These are phyloP conservation scores for Petrocephalus microphthalmus DNA, from an alignment of 2,113 vertebrate genomes.

Conservation along the genomic window DNA sequence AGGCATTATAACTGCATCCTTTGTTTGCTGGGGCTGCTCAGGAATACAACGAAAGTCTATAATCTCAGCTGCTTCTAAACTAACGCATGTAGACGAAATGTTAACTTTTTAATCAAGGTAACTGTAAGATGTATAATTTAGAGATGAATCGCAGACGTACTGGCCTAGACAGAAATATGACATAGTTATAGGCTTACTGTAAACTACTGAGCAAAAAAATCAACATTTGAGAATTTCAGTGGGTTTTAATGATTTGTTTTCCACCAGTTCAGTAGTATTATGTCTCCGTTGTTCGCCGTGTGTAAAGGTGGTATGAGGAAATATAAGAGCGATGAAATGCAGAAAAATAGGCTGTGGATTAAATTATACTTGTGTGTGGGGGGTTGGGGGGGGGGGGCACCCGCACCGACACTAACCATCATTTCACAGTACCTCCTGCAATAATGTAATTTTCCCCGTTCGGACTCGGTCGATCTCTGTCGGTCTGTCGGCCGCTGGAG, in stretches of 20 bases:
- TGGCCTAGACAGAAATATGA: not conserved
- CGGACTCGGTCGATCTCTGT: not conserved
- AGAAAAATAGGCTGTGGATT: not conserved
- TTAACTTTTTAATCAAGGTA: not conserved
- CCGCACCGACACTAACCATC: not conserved
- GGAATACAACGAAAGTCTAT: not conserved
- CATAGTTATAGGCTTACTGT: not conserved
- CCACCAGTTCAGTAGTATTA: not conserved
- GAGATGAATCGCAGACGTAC: not conserved
- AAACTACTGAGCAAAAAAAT: not conserved
- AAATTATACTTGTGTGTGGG: not conserved
- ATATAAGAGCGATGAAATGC: not conserved
- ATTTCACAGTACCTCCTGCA: not conserved
- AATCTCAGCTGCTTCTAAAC: not conserved
- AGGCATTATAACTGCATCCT: not conserved
- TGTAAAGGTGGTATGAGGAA: not conserved
- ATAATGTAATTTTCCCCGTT: not conserved
- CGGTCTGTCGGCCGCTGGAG: slow-evolving; percentile 35
- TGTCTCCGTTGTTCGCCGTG: not conserved
- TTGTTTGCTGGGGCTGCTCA: not conserved
- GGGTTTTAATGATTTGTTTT: not conserved
- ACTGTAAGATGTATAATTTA: not conserved
- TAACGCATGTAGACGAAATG: too few relatives aligned
- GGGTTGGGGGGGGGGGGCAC: not conserved
- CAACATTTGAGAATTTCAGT: not conserved